Evolutionary conservation across 2,888 invertebrate genomes (phyloP), one percentile per base, ranked within the genome.

Genomic region (Cremastobaeus sp.): DNA sequence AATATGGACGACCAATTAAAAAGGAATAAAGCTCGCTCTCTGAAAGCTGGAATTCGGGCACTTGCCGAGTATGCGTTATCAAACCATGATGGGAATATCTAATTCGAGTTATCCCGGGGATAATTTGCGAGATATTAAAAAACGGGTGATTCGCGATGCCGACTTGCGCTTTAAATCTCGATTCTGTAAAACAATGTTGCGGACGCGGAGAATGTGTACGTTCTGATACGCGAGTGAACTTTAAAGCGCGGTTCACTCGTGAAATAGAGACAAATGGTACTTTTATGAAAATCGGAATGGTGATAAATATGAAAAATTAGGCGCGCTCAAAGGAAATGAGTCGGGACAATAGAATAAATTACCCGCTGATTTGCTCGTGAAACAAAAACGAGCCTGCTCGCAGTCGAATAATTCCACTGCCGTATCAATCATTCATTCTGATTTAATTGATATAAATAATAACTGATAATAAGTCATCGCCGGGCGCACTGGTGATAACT

Each of bases 231-330:
- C 59, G 15, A 45, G 43, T 50, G 62, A 25, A 47, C 43, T 25
- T 52, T 52, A 28, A 52, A 64, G 52, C 37, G 45, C 64, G 54
- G 37, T 54, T 35, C 34, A 11, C 12, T 14, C 9, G 28, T 37
- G 35, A 25, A 45, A 45, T 35, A 17, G 20, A 65, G 47, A 65
- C 30, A 48, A 30, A 66, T 47, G 37, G 48, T 18, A 14, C 41
- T 66, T 57, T 57, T 43, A 57, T 66, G 54, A 71, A 71, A 64
- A 71, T 71, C 45, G 43, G 50, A 45, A 41, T 17, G 25, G 32
- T 18, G 25, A 54, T 54, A 62, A 70, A 70, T 70, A 43, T 55
- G 43, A 62, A 71, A 64, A 71, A 71, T 71, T 64, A 55, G 57
- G 48, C 20, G 18, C 41, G 62, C 39, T 14, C 52, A 11, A 18